Evolutionary conservation across 2,888 invertebrate species (phyloP).

Genomic region (Seladonia tumulorum): DNA sequence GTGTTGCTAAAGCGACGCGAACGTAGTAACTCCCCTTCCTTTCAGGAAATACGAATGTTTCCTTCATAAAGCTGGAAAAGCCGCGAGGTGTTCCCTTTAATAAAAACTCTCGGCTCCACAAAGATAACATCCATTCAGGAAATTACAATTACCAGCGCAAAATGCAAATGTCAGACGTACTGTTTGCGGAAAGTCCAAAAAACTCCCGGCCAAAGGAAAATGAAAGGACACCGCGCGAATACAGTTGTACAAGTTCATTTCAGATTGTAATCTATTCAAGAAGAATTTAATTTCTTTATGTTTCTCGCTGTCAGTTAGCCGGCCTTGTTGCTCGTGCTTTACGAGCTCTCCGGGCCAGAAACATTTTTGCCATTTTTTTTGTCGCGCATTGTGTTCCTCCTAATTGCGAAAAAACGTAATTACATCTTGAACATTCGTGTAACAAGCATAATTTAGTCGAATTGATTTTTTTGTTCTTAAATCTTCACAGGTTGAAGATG

Average conservation of each 20-base stretch:
- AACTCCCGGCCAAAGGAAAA: conserved; percentile 15
- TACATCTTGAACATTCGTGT: background rate
- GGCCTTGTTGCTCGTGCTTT: background rate
- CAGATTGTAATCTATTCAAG: conserved; percentile 41
- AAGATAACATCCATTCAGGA: conserved; percentile 56
- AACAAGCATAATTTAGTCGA: background rate
- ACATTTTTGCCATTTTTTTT: background rate
- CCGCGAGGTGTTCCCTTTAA: conserved; percentile 28
- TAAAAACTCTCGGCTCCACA: conserved; percentile 36
- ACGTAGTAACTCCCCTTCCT: conserved; percentile 29
- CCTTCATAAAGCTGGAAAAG: conserved; percentile 33
- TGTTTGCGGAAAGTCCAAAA: conserved; percentile 28
- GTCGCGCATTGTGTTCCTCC: background rate
- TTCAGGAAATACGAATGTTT: conserved; percentile 48
- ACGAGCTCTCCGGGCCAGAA: too few species aligned
- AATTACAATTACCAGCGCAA: conserved; percentile 56
- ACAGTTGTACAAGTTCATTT: conserved; percentile 35
- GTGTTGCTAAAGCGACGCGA: conserved; percentile 24
- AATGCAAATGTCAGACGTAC: conserved; percentile 44
- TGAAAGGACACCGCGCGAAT: conserved; percentile 31
- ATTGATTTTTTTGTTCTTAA: background rate
- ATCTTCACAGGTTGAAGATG: background rate
- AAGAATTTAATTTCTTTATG: conserved; percentile 46
- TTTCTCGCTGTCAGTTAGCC: conserved; percentile 17
- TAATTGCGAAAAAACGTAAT: background rate